Evolutionary conservation across 2,797 vertebrate genomes (phyloP).

Genomic region (Diglossa cyanea): DNA sequence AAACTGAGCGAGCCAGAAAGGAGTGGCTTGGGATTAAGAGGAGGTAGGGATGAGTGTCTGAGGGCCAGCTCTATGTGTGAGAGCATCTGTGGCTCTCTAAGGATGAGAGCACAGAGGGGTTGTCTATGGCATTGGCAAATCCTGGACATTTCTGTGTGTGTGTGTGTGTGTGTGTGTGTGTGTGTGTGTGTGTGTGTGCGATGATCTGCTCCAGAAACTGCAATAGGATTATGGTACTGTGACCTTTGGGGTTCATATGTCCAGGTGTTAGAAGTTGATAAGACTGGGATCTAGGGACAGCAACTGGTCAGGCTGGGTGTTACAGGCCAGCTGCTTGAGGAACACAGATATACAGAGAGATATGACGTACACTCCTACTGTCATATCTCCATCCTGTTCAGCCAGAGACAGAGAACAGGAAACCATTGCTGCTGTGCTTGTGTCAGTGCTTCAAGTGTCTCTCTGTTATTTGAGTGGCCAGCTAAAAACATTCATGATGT

Average conservation of each 20-base stretch:
- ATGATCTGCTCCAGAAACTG: neutral
- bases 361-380: neutral
- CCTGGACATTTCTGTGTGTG: neutral
- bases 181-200: neutral
- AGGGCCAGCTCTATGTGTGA: neutral
- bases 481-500: neutral
- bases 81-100: neutral
- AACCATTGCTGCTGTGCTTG: neutral
- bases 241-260: neutral
- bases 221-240: neutral
- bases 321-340: neutral
- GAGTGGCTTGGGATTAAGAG: neutral
- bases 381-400: neutral
- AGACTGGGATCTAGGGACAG: neutral
- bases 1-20: rapidly evolving
- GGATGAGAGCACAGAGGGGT: neutral
- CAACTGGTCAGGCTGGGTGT: neutral
- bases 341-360: neutral
- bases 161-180: neutral
- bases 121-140: rapidly evolving
- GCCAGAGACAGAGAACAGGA: neutral
- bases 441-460: neutral
- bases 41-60: neutral
- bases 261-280: neutral
- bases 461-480: neutral